phyloP scores from a whole-genome alignment of 2,797 vertebrate genomes.

The Pangasius krempfi region DNA sequence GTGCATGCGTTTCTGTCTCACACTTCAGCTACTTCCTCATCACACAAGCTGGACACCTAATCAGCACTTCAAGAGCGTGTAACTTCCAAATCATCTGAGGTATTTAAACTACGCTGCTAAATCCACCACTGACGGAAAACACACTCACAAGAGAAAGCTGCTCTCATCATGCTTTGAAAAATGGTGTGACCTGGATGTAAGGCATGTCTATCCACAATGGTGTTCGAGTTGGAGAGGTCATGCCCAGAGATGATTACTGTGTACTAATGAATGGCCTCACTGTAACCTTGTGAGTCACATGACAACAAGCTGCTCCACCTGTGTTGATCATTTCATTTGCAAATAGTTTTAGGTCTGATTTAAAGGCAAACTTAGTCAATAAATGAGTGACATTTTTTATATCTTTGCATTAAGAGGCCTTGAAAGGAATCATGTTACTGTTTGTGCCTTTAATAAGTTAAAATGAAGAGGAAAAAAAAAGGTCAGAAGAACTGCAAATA shows the following conservation, averaged over 20 bases:
- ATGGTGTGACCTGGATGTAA: background rate
- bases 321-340: slow-evolving; percentile 28
- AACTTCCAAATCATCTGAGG: background rate
- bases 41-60: slow-evolving; percentile 60
- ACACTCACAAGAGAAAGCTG: background rate
- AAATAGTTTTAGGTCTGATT: slow-evolving; percentile 15
- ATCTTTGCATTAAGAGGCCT: background rate
- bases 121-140: background rate
- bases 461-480: too few relatives aligned
- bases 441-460: background rate
- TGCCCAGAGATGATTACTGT: background rate
- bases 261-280: slow-evolving; percentile 22
- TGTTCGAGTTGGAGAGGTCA: background rate
- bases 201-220: background rate
- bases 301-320: slow-evolving; percentile 17
- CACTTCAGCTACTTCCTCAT: slow-evolving; percentile 71
- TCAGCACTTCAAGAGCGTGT: slow-evolving; percentile 54
- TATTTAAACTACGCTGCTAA: background rate
- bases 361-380: background rate
- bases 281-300: slow-evolving; percentile 40
- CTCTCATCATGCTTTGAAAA: background rate
- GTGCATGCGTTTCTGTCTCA: slow-evolving; percentile 64
- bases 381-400: background rate
- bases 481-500: background rate
- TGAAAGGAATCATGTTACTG: background rate